These are phyloP conservation scores for Sapajus apella DNA, from an alignment of 2,113 vertebrate species.

Conservation along the genomic window DNA sequence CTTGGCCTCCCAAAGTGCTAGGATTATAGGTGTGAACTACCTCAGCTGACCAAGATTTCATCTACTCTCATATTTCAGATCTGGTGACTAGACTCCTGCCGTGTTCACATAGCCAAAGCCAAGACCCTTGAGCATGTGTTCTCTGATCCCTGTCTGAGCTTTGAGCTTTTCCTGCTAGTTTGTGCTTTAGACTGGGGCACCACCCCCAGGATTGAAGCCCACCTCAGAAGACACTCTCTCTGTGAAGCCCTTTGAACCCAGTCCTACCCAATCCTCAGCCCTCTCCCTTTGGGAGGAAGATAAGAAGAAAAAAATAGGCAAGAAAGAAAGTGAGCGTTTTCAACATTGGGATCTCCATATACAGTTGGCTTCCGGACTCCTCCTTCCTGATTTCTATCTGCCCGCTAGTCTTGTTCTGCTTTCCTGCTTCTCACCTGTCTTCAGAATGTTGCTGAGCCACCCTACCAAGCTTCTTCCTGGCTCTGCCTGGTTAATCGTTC, in stretches of 20 bases:
- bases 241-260: not conserved
- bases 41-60: not conserved
- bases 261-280: not conserved
- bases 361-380: not conserved
- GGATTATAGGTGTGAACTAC: no score
- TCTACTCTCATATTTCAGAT: not conserved
- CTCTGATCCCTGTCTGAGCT: not conserved
- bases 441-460: not conserved
- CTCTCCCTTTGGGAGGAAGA: not conserved
- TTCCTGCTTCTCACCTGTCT: not conserved
- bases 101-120: not conserved
- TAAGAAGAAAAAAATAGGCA: not conserved
- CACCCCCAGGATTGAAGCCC: not conserved
- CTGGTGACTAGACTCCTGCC: not conserved
- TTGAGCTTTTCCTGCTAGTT: conserved; percentile 18
- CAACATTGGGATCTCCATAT: not conserved
- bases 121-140: not conserved
- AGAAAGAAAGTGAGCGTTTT: not conserved
- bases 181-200: not conserved
- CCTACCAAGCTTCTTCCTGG: not conserved
- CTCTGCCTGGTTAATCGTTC: not conserved
- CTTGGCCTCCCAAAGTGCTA: no score
- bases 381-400: not conserved
- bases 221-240: not conserved
- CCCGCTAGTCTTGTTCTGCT: not conserved